These are phyloP conservation scores for Drymodes brunneopygia DNA, from an alignment of 2,113 vertebrate genomes.

Conservation along the genomic window DNA sequence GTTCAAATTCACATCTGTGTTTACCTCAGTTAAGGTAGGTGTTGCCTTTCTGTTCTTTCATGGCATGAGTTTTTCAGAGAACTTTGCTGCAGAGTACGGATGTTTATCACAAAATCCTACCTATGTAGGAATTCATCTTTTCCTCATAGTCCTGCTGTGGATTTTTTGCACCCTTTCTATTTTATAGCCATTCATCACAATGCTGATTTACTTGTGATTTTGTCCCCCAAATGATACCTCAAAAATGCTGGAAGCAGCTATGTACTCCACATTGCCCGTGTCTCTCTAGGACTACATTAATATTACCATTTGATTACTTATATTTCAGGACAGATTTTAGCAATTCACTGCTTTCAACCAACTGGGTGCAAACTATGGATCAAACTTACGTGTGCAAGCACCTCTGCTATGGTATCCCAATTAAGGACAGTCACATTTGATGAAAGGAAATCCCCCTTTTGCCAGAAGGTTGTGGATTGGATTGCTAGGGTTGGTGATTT, in stretches of 20 bases:
- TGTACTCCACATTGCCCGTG: not conserved
- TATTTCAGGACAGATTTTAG: not conserved
- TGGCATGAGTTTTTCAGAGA: not conserved
- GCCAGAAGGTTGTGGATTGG: not conserved
- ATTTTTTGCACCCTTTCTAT: not conserved
- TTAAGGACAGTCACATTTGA: not conserved
- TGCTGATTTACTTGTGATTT: not conserved
- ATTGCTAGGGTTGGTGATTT: not conserved
- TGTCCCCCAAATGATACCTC: not conserved
- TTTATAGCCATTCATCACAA: not conserved
- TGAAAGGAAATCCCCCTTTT: not conserved
- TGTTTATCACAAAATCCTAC: not conserved
- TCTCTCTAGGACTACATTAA: not conserved
- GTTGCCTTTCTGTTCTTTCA: not conserved
- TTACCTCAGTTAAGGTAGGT: not conserved
- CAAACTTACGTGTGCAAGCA: rapidly evolving
- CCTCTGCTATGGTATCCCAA: not conserved
- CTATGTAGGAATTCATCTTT: not conserved
- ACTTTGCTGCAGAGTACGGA: not conserved
- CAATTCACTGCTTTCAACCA: not conserved
- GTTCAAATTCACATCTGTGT: not conserved
- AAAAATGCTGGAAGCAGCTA: not conserved
- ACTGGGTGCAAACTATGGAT: not conserved
- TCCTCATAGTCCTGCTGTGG: not conserved
- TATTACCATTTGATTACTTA: not conserved